phyloP scores from a whole-genome alignment of 1,140 invertebrate species.

The Cheumatopsyche charites region DNA sequence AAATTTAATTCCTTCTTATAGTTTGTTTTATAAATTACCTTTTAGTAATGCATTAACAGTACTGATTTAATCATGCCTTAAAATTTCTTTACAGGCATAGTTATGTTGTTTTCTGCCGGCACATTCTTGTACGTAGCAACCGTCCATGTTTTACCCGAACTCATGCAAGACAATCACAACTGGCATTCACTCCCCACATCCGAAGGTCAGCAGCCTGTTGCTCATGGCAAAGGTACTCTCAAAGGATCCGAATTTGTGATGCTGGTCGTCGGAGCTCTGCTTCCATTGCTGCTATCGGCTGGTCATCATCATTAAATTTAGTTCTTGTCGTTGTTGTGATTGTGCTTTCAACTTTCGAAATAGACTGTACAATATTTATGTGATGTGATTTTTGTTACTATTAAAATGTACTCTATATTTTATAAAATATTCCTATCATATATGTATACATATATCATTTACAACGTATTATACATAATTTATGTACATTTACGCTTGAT shows the following conservation, averaged over 20 bases:
- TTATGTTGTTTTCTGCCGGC: slow-evolving; percentile 98
- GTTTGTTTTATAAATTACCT: not conserved
- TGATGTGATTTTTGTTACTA: slow-evolving; percentile 7
- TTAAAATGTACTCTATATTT: slow-evolving; percentile 5
- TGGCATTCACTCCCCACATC: slow-evolving; percentile 55
- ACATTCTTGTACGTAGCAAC: slow-evolving; percentile 99
- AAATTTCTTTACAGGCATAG: slow-evolving; percentile 72
- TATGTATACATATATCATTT: too few species aligned
- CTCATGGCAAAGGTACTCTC: slow-evolving; percentile 62
- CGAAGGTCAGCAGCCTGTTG: slow-evolving; percentile 47
- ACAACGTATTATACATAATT: too few species aligned
- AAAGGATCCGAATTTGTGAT: slow-evolving; percentile 80
- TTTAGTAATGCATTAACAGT: too few species aligned
- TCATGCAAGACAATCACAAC: slow-evolving; percentile 64
- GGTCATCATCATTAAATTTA: slow-evolving; percentile 86
- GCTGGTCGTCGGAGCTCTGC: slow-evolving; percentile 82
- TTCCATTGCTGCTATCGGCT: slow-evolving; percentile 86
- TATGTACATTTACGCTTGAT: too few species aligned
- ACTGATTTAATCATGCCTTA: too few species aligned
- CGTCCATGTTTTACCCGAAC: slow-evolving; percentile 95
- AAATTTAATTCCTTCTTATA: not conserved
- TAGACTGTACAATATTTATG: not conserved
- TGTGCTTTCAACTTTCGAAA: not conserved
- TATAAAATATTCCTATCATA: slow-evolving; percentile 14
- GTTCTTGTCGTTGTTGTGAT: not conserved